Evolutionary conservation across 2,888 invertebrate genomes (phyloP).

Genomic region (Agrilus biguttatus): DNA sequence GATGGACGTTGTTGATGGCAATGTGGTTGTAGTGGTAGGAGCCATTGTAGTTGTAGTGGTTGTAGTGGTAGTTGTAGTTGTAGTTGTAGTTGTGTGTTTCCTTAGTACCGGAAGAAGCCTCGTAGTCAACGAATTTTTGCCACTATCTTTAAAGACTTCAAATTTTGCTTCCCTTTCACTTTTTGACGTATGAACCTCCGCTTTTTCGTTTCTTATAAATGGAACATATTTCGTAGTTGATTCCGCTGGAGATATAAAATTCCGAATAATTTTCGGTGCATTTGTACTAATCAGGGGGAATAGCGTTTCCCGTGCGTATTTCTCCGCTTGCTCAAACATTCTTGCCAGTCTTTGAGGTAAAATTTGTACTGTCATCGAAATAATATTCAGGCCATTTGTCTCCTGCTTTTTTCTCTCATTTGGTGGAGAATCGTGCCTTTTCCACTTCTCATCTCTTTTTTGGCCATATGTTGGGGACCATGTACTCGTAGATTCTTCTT

Average conservation of each 20-base stretch:
- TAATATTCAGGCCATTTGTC: conserved; percentile 22
- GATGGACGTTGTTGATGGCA: no score
- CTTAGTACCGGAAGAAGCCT: no score
- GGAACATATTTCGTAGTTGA: conserved; percentile 24
- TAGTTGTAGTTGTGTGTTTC: no score
- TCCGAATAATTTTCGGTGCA: conserved; percentile 50
- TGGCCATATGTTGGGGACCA: conserved; percentile 20
- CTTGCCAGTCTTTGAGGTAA: conserved; percentile 64
- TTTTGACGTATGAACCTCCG: neutral
- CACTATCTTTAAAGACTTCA: no score
- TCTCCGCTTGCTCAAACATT: conserved; percentile 67
- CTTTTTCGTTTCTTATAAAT: conserved; percentile 21
- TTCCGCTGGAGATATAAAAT: conserved; percentile 23
- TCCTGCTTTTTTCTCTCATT: conserved; percentile 9
- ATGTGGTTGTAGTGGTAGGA: no score
- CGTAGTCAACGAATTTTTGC: no score
- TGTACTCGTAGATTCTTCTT: conserved; percentile 23
- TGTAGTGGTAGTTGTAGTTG: no score
- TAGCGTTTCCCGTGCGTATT: conserved; percentile 64
- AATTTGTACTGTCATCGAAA: conserved; percentile 55
- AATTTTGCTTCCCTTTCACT: neutral
- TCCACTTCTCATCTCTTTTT: conserved; percentile 22
- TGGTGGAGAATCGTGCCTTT: conserved; percentile 22
- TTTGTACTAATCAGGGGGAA: conserved; percentile 65
- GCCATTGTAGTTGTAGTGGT: no score